Percentiles rank a stretch among this genome's conserved stretches.
Conservation (phyloP, 2,113 vertebrate species). For the Cyphomyrus discorhynchus region DNA sequence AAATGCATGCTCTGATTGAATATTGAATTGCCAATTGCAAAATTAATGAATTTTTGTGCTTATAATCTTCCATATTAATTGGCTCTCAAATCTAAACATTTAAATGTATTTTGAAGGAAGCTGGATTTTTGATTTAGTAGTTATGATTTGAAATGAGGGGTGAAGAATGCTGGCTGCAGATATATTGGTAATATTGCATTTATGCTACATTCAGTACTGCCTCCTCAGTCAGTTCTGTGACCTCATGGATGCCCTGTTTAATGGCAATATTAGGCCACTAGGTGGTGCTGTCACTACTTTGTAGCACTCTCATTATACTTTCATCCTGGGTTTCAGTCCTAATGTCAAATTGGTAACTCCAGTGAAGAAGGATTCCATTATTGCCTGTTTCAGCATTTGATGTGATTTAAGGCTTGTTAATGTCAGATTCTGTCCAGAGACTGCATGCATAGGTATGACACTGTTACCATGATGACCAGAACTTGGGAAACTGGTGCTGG, state of each 20-base stretch:
- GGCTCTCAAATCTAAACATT: not conserved
- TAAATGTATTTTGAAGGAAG: not conserved
- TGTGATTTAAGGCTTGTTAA: not conserved
- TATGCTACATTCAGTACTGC: not conserved
- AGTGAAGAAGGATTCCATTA: not conserved
- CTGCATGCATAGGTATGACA: conserved; percentile 36
- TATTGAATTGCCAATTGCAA: too few species aligned
- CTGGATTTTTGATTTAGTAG: not conserved
- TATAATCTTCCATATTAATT: too few species aligned
- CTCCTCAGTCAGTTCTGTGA: not conserved
- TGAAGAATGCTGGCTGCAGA: not conserved
- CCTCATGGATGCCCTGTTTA: not conserved
- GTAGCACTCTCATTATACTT: not conserved
- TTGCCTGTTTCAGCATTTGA: not conserved
- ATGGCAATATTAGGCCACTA: not conserved
- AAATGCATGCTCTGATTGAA: too few species aligned
- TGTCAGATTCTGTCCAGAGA: not conserved
- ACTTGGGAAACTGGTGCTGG: conserved; percentile 17
- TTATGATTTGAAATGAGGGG: not conserved
- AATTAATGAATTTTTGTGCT: too few species aligned
- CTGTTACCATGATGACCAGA: conserved; percentile 41
- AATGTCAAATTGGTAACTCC: not conserved
- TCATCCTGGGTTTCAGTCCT: not conserved
- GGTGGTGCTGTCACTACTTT: not conserved
- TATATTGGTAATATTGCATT: not conserved